Base-by-base conservation (phyloP, 2,888 invertebrate species). In the Napeogenes inachia region DNA sequence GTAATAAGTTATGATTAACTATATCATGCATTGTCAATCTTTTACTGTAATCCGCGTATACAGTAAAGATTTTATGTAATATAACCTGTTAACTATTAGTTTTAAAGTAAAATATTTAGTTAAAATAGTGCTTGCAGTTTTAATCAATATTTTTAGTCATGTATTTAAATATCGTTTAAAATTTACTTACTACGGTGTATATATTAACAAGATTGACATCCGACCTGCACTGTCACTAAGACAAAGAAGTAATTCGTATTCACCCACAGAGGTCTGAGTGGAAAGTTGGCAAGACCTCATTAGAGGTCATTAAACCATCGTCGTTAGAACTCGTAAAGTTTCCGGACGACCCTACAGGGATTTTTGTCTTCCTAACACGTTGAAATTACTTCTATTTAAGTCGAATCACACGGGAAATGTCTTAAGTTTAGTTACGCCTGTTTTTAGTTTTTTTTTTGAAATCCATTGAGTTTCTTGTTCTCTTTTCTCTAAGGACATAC, bases 231-330 rank as follows among this genome's bases (percentile, higher is more conserved):
- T 21, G 21, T 42, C 4, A 33, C 4, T 33, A 32, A 35, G 50
- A 38, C 33, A 38, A 30, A 42, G n/a, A 30, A 21, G 38, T 8
- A 12, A 21, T 58, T 30, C 53, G 30, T 58, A 66, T 61, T 60
- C 61, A 60, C 64, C 62, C 64, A 35, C 42, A 45, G 65, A 54
- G 55, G 47, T 13, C 35, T 73, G 75, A 77, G 77, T 80, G 63
- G 64, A 62, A 66, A 82, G 75, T 82, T 80, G 68, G 69, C 72
- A 73, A 62, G 62, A 76, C 59, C 63, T 80, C 85, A 84, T 86
- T 84, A 79, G 75, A 71, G 72, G 78, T 74, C 84, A 84, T 87
- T 87, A 86, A 80, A 76, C 75, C 66, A 71, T 63, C 60, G 68
- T 67, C 75, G 66, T 73, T 72, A 74, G 67, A 60, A 59, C 59